phyloP scores from a whole-genome alignment of 2,113 vertebrate species.

The Tachuris rubrigastra region DNA sequence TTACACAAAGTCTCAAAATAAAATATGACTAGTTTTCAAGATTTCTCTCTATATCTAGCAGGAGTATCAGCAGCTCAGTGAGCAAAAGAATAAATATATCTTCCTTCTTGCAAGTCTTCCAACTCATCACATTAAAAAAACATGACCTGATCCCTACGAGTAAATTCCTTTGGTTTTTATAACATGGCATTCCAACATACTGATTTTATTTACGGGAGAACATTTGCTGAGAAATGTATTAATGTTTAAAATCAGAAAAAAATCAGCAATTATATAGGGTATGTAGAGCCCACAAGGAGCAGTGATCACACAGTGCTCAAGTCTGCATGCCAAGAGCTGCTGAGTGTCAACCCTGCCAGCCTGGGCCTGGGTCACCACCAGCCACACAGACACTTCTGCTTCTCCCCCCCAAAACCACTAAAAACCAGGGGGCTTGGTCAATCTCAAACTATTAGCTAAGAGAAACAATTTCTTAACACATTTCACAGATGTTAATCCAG shows the following conservation, averaged over 20 bases:
- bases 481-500: background rate
- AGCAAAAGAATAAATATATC: background rate
- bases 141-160: background rate
- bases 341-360: background rate
- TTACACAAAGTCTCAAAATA: background rate
- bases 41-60: background rate
- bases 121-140: background rate
- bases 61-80: background rate
- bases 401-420: background rate
- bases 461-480: background rate
- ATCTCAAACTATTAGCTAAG: background rate
- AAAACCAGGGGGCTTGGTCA: background rate
- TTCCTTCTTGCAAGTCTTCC: background rate
- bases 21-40: background rate
- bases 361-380: background rate
- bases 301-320: background rate
- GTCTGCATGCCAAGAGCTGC: background rate
- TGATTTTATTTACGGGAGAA: background rate
- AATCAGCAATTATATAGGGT: background rate
- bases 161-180: background rate
- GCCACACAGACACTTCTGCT: background rate
- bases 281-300: background rate
- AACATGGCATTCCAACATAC: background rate
- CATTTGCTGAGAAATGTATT: background rate
- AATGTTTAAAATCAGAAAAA: background rate